These are phyloP conservation scores for Zaprionus ornatus DNA, from an alignment of 1,140 invertebrate genomes.

Conservation along the genomic window DNA sequence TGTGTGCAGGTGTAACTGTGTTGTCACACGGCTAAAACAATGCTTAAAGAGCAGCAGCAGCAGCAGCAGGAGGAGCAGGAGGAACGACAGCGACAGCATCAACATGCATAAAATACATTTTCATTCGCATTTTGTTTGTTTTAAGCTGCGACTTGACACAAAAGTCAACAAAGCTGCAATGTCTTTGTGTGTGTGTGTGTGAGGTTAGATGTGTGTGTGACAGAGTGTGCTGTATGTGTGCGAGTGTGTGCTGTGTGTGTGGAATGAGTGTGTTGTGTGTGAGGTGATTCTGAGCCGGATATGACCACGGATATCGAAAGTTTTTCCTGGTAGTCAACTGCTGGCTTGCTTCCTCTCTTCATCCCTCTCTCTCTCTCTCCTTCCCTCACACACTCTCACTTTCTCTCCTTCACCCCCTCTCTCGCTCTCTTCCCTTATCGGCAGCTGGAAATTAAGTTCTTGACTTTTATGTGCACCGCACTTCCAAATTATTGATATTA, in stretches of 20 bases:
- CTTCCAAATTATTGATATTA: slow-evolving; percentile 77
- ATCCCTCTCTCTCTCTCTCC: background rate
- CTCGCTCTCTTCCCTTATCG: slow-evolving; percentile 60
- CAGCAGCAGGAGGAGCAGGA: slow-evolving; percentile 22
- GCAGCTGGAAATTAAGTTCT: slow-evolving; percentile 81
- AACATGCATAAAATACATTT: slow-evolving; percentile 79
- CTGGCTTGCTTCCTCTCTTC: background rate
- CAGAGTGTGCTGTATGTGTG: background rate
- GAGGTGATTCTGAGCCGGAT: slow-evolving; percentile 52
- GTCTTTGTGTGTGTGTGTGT: slow-evolving; percentile 24
- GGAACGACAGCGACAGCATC: slow-evolving; percentile 56
- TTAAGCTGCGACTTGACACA: slow-evolving; percentile 78
- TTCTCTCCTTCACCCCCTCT: background rate
- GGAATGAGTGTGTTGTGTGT: slow-evolving; percentile 6
- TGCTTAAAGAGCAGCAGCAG: slow-evolving; percentile 60
- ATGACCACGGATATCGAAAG: slow-evolving; percentile 76
- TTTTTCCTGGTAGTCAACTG: slow-evolving; percentile 57
- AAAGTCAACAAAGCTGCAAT: slow-evolving; percentile 66
- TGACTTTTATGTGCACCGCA: slow-evolving; percentile 77
- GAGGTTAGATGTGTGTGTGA: background rate
- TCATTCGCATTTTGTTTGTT: slow-evolving; percentile 79
- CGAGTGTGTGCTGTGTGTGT: slow-evolving; percentile 18
- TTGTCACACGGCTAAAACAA: slow-evolving; percentile 74
- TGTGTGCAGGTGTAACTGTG: slow-evolving; percentile 50
- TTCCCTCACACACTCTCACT: background rate